Evolutionary conservation across 1,140 invertebrate genomes (phyloP).

Genomic region (Drosophila bocqueti): DNA sequence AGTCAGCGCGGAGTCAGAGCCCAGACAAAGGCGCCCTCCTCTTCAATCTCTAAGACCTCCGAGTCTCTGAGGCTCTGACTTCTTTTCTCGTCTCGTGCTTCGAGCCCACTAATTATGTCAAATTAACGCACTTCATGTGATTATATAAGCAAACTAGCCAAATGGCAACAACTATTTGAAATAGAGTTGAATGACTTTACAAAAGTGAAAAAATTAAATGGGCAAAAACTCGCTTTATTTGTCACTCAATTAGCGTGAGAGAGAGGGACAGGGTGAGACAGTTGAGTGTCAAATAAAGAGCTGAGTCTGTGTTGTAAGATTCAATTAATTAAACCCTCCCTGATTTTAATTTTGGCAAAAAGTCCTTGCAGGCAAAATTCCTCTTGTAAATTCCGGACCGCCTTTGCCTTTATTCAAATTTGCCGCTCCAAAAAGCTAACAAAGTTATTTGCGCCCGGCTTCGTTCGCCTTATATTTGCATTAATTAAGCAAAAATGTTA

Average conservation of each 20-base stretch:
- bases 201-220: constrained; percentile 21
- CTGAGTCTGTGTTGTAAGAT: constrained; percentile 6
- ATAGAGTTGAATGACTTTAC: constrained; percentile 68
- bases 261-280: not conserved
- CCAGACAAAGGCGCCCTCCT: constrained; percentile 57
- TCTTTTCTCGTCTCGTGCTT: constrained; percentile 50
- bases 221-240: constrained; percentile 22
- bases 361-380: constrained; percentile 24
- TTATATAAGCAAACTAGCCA: constrained; percentile 62
- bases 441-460: constrained; percentile 52
- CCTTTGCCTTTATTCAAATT: constrained; percentile 48
- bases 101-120: constrained; percentile 73
- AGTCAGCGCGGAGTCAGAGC: constrained; percentile 41
- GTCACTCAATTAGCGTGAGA: constrained; percentile 42
- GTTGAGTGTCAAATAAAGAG: too few relatives aligned
- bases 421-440: constrained; percentile 27
- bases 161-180: constrained; percentile 35
- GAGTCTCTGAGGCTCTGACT: constrained; percentile 28
- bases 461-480: constrained; percentile 59
- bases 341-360: constrained; percentile 1
- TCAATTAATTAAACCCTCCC: constrained; percentile 45
- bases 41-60: constrained; percentile 32
- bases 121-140: constrained; percentile 70
- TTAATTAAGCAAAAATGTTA: constrained; percentile 73
- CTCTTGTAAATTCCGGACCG: constrained; percentile 5